Conservation (phyloP, 1,140 invertebrate genomes). For the Zaprionus ghesquierei region DNA sequence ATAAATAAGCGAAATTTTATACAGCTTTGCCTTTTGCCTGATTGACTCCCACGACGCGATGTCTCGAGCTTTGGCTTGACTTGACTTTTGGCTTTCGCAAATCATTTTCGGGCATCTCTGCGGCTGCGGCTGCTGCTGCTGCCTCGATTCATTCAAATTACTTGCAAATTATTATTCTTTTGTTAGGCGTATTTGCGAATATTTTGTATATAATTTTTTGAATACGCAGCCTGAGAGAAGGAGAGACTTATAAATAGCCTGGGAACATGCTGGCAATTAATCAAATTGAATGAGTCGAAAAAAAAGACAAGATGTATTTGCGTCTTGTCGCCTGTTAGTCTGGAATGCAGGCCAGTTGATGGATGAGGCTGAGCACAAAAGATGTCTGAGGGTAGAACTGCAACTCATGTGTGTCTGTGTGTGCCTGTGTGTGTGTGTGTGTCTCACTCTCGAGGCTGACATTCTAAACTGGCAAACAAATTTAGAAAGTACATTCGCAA, state of each 20-base stretch:
- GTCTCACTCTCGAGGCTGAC: neutral
- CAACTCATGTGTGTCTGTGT: neutral
- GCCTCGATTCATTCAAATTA: neutral
- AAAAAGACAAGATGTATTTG: conserved; percentile 20
- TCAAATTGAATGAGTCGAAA: conserved; percentile 64
- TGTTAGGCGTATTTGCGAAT: conserved; percentile 59
- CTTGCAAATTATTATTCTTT: conserved; percentile 61
- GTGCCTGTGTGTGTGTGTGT: neutral
- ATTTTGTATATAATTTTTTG: conserved; percentile 43
- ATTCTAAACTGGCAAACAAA: neutral
- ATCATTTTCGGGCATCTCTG: conserved; percentile 67
- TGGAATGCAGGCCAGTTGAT: conserved; percentile 51
- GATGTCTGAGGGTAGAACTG: neutral
- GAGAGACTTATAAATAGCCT: conserved; percentile 56
- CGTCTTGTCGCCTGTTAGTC: conserved; percentile 16
- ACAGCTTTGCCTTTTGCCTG: conserved; percentile 35
- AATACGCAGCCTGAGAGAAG: conserved; percentile 65
- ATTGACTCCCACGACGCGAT: conserved; percentile 65
- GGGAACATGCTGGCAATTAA: conserved; percentile 74
- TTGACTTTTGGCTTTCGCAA: conserved; percentile 64
- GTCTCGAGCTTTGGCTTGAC: too few relatives aligned
- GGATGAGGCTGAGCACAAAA: conserved; percentile 20
- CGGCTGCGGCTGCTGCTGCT: too few relatives aligned
- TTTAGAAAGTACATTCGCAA: neutral
- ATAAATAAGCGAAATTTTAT: conserved; percentile 38